Conservation (phyloP, 1,140 invertebrate species). For the Armadillidium nasatum region DNA sequence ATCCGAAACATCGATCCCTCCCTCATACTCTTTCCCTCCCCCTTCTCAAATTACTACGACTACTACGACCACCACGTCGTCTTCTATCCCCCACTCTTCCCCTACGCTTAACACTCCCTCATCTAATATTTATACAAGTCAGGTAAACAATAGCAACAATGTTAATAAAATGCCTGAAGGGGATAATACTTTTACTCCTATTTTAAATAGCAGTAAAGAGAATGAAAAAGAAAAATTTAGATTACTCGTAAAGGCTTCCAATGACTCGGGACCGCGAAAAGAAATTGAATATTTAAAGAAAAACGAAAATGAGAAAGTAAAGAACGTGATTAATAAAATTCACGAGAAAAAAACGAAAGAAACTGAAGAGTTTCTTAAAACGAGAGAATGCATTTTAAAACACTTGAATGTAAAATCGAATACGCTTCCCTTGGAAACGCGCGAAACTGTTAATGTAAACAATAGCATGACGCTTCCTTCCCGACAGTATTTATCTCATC, state of each 20-base stretch:
- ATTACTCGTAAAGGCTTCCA: neutral
- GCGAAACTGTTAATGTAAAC: no score
- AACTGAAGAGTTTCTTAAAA: neutral
- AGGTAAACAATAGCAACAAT: neutral
- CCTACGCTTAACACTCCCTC: neutral
- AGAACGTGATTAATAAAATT: no score
- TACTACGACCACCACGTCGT: neutral
- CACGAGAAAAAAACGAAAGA: no score
- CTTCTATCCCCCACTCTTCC: slow-evolving; percentile 18
- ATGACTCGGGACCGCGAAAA: no score
- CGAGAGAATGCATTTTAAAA: neutral
- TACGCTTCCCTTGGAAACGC: neutral
- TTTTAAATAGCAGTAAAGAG: neutral
- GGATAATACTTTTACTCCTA: neutral
- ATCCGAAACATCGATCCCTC: no score
- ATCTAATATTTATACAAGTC: neutral
- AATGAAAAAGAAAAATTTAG: neutral
- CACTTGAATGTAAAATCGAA: neutral
- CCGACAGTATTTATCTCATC: no score
- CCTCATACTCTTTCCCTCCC: neutral
- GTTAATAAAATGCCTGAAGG: neutral
- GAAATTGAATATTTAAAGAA: no score
- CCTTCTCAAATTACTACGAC: neutral
- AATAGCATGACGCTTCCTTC: no score
- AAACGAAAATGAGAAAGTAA: no score